Evolutionary conservation across 2,888 invertebrate genomes (phyloP).

Genomic region (Hirtodrosophila trivittata): DNA sequence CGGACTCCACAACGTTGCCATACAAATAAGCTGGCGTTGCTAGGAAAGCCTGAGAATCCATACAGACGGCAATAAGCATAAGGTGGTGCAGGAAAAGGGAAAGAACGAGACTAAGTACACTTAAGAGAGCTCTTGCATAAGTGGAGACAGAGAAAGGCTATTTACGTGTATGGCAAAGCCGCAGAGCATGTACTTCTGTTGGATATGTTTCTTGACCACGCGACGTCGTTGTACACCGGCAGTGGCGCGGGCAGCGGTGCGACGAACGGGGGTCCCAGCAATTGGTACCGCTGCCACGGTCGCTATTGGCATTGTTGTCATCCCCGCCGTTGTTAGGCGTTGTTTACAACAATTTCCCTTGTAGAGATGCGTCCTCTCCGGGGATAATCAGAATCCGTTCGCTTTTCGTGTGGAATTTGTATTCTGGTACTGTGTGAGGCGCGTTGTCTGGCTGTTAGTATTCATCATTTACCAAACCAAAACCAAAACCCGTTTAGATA

Average conservation of each 20-base stretch:
- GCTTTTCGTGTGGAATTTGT: constrained; percentile 45
- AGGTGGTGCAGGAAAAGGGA: background rate
- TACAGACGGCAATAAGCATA: background rate
- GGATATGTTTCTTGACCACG: constrained; percentile 83
- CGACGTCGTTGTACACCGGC: constrained; percentile 82
- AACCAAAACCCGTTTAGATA: constrained; percentile 68
- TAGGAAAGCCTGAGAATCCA: constrained; percentile 79
- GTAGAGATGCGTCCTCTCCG: constrained; percentile 8
- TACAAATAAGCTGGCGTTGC: constrained; percentile 83
- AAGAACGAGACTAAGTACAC: constrained; percentile 12
- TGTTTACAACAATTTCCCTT: background rate
- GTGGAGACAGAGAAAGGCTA: constrained; percentile 10
- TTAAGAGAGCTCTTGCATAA: constrained; percentile 18
- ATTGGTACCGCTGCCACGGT: constrained; percentile 26
- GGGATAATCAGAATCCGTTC: constrained; percentile 42
- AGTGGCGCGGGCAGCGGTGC: constrained; percentile 79
- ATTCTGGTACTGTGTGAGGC: constrained; percentile 49
- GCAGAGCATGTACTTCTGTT: constrained; percentile 84
- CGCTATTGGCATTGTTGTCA: constrained; percentile 44
- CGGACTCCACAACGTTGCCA: constrained; percentile 83
- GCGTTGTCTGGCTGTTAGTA: constrained; percentile 63
- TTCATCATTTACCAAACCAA: constrained; percentile 70
- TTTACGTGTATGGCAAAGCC: constrained; percentile 84
- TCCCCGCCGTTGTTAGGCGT: constrained; percentile 15
- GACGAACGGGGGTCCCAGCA: constrained; percentile 49